These are phyloP conservation scores for Prorops nasuta DNA, from an alignment of 1,140 invertebrate species.

Conservation along the genomic window DNA sequence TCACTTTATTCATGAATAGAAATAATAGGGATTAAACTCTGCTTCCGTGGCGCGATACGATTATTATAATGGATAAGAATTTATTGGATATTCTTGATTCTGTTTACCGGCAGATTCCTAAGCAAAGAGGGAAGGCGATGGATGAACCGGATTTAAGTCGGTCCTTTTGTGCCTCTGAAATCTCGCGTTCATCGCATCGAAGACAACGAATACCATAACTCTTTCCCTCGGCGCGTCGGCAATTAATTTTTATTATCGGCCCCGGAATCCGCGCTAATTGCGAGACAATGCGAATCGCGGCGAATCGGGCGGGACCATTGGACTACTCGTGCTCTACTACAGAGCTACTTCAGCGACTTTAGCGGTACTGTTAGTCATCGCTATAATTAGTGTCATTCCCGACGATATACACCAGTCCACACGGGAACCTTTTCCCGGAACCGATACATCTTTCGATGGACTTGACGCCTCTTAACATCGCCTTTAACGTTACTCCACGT, in stretches of 20 bases:
- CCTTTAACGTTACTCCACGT: too few species aligned
- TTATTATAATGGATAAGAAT: too few species aligned
- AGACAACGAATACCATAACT: background rate
- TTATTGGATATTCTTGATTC: too few species aligned
- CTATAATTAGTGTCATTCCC: conserved; percentile 32
- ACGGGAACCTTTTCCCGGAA: conserved; percentile 23
- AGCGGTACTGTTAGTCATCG: conserved; percentile 24
- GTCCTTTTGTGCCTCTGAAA: conserved; percentile 6
- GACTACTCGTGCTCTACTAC: too few species aligned
- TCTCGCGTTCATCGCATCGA: conserved; percentile 6
- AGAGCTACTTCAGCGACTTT: conserved; percentile 2
- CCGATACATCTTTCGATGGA: conserved; percentile 21
- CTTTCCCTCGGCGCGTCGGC: conserved; percentile 11
- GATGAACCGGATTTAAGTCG: too few species aligned
- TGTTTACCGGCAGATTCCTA: too few species aligned
- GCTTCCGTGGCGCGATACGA: too few species aligned
- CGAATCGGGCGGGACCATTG: conserved; percentile 1
- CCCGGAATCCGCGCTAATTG: conserved; percentile 32
- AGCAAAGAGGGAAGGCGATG: background rate
- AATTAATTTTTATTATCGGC: conserved; percentile 39
- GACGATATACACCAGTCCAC: conserved; percentile 15
- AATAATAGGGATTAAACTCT: too few species aligned
- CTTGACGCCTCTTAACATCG: conserved; percentile 11
- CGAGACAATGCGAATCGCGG: conserved; percentile 30
- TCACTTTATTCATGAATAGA: too few species aligned